Evolutionary conservation across 2,888 invertebrate species (phyloP).

Genomic region (Eupsilia transversa): DNA sequence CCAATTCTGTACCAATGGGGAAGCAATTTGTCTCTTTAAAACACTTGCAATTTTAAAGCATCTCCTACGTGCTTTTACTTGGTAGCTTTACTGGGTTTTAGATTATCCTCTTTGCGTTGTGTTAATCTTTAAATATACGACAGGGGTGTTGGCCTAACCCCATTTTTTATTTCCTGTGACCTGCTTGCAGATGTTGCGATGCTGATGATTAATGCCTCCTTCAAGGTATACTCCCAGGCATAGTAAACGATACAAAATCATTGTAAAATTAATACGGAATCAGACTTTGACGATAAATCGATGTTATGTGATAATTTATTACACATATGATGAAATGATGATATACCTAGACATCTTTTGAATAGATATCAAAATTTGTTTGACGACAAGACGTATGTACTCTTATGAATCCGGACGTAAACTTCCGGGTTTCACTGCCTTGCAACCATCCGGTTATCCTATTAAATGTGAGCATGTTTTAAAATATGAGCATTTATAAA

Average conservation of each 20-base stretch:
- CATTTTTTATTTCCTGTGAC: background rate
- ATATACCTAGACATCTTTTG: background rate
- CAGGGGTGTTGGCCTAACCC: background rate
- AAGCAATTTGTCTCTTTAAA: constrained; percentile 58
- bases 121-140: background rate
- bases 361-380: background rate
- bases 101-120: background rate
- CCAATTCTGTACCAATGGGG: constrained; percentile 52
- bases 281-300: no score
- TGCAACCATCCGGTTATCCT: no score
- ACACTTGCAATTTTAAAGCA: constrained; percentile 43
- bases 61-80: constrained; percentile 24
- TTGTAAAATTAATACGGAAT: background rate
- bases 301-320: no score
- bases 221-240: background rate
- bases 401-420: background rate
- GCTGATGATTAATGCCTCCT: no score
- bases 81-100: constrained; percentile 15
- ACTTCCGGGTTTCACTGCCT: background rate
- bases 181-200: background rate
- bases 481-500: no score
- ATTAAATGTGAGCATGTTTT: no score
- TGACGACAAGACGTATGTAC: background rate
- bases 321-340: no score
- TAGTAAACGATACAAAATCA: no score